A percentile compares a stretch with the other conserved stretches of the same genome.
These are phyloP conservation scores for Lynx canadensis DNA, from an alignment of 2,113 vertebrate species.

Conservation along the genomic window DNA sequence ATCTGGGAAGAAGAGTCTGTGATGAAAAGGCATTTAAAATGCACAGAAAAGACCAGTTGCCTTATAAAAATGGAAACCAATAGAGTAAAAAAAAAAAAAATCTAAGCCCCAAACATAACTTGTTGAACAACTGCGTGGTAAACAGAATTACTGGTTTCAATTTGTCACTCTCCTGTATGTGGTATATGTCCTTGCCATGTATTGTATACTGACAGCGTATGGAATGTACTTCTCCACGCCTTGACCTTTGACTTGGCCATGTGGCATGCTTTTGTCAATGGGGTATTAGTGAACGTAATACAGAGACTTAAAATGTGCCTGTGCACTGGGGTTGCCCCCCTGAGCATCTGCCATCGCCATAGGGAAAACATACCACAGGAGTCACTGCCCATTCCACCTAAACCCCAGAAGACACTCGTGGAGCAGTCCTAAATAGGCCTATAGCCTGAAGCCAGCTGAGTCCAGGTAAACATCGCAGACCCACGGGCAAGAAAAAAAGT, in stretches of 20 bases:
- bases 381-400: neutral
- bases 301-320: neutral
- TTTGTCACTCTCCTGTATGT: neutral
- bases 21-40: neutral
- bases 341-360: neutral
- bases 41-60: neutral
- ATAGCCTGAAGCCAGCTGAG: neutral
- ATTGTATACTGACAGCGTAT: neutral
- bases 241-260: neutral
- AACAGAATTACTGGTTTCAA: neutral
- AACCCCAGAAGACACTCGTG: neutral
- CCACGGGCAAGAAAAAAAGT: neutral
- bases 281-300: neutral
- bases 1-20: neutral
- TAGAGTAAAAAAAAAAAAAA: neutral
- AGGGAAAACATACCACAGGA: neutral
- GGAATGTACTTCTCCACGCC: neutral
- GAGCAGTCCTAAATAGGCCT: neutral
- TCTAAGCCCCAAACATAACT: neutral
- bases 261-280: neutral
- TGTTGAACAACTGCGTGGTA: neutral
- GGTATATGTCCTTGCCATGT: neutral
- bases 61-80: conserved; percentile 36
- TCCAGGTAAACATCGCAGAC: neutral
- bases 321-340: neutral